Evolutionary conservation across 2,888 invertebrate species (phyloP).

Genomic region (Cryptocheilus praepositus): DNA sequence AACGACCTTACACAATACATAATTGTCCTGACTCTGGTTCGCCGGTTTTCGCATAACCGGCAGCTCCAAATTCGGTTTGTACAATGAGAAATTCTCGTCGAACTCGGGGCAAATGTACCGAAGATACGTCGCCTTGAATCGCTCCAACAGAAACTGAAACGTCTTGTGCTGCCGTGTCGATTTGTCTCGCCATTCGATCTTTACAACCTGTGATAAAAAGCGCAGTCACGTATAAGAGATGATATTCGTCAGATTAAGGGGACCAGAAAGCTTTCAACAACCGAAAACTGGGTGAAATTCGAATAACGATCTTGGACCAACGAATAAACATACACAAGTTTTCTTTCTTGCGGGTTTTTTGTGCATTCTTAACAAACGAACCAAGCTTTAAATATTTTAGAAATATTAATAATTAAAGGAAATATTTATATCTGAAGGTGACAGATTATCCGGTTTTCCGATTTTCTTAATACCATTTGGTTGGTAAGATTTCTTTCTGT

Average conservation of each 20-base stretch:
- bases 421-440: too few species aligned
- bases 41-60: constrained; percentile 84
- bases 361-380: too few species aligned
- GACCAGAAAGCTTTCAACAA: too few species aligned
- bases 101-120: constrained; percentile 94
- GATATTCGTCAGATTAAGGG: constrained; percentile 13
- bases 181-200: constrained; percentile 93
- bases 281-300: too few species aligned
- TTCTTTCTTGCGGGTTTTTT: too few species aligned
- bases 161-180: constrained; percentile 87
- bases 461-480: too few species aligned
- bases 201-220: constrained; percentile 78
- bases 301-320: too few species aligned
- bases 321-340: too few species aligned
- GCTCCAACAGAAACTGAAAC: constrained; percentile 93
- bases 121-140: constrained; percentile 93
- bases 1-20: constrained; percentile 85
- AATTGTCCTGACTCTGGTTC: constrained; percentile 76
- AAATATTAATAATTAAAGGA: too few species aligned
- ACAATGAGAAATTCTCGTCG: constrained; percentile 85
- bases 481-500: too few species aligned
- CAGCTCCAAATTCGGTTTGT: constrained; percentile 88
- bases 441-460: too few species aligned
- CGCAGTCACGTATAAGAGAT: background rate
- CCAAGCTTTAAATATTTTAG: too few species aligned